Conservation (phyloP, 2,888 invertebrate species). For the Oasisia sp. region DNA sequence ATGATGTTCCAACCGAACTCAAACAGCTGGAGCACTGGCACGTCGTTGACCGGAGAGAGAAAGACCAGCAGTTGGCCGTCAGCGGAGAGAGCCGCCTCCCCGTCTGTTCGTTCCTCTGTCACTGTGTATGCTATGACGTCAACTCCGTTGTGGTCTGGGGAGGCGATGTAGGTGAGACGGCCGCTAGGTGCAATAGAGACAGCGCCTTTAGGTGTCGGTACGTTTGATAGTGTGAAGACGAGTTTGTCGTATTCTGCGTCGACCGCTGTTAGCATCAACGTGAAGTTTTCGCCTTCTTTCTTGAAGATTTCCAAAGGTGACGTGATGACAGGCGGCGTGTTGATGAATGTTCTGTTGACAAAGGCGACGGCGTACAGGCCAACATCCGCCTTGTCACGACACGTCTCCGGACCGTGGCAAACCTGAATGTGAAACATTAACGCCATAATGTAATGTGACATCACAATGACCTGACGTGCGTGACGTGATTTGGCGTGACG, state of each 20-base stretch:
- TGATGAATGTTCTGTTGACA: background rate
- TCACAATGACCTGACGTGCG: too few species aligned
- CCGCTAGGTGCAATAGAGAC: background rate
- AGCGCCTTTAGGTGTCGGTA: background rate
- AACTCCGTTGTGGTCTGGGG: background rate
- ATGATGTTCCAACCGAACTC: background rate
- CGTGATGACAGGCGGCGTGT: constrained; percentile 19
- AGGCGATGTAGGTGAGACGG: background rate
- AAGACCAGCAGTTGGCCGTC: background rate
- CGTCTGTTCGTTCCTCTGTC: background rate
- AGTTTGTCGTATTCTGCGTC: constrained; percentile 1
- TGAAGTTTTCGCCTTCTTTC: background rate
- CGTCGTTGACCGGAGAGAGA: background rate
- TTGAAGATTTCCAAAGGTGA: background rate
- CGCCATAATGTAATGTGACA: background rate
- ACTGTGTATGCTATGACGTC: background rate
- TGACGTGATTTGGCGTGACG: too few species aligned
- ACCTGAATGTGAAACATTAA: background rate
- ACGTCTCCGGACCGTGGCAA: background rate
- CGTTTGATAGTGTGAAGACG: background rate
- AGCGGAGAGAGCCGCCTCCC: background rate
- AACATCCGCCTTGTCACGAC: background rate
- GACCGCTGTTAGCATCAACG: background rate
- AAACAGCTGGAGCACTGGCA: background rate
- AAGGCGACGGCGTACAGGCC: constrained; percentile 8